Evolutionary conservation across 2,888 invertebrate genomes (phyloP), one percentile per base, ranked within the genome.

Genomic region (Salticus scenicus): DNA sequence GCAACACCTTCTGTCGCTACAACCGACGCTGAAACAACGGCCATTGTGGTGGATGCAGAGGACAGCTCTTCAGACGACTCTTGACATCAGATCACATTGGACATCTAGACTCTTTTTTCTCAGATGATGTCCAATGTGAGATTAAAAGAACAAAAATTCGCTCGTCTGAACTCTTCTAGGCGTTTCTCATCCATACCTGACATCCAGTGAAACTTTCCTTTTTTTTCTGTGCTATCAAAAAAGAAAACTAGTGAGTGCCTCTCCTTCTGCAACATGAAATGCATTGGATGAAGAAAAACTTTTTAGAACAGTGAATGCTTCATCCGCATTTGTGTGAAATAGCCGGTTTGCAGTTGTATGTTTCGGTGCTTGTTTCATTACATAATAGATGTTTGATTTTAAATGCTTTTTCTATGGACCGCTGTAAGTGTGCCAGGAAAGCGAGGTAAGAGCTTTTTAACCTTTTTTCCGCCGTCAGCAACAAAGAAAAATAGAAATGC

Each of bases 31-130:
- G 57, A 8, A 4, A 24, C 72, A 42, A 31, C 77, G 24, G 77
- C 77, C 51, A 77, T 73, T 27, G 83, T 71, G 8, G 75, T 57
- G n/a, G 80, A 33, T 5, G 75, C 41, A 12, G 80, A 33, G 27
- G 42, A 71, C 27, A 76, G 76, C 20, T 77, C 83, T 1, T 84
- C 82, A 33, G 82, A 83, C 20, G 82, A 76, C 31, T 83, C 83
- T 69, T 84, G 83, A 84, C 83, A 77, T 84, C 83, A 84, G 77
- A 84, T 84, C 73, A 77, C 77, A 84, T 84, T 84, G 77, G 83
- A 84, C 51, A 84, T 84, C 47, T 84, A 84, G 71, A 72, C 10
- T n/a, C 7, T 17, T 33, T 71, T n/a, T n/a, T n/a, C n/a, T n/a
- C n/a, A n/a, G n/a, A n/a, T 30, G 72, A 41, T 77, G 33, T 83